Percentiles rank a stretch among this genome's conserved stretches.
Evolutionary conservation across 2,797 vertebrate species (phyloP).

Genomic region (Onychomys leucogaster): DNA sequence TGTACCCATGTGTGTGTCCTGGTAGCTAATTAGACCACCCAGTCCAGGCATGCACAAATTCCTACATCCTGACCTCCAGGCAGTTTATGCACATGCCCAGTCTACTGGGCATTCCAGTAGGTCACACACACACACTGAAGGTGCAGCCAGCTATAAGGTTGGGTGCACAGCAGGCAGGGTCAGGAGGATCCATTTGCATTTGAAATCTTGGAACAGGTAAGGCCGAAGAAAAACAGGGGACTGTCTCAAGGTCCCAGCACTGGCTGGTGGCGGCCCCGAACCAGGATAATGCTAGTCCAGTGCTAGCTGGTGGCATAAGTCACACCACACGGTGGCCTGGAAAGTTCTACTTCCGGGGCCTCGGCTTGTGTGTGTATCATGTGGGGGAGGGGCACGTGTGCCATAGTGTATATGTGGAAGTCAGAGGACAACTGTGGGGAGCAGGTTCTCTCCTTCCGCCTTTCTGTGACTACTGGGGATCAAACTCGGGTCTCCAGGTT

Average conservation of each 20-base stretch:
- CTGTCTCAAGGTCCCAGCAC: neutral
- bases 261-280: neutral
- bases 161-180: neutral
- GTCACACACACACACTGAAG: too few relatives aligned
- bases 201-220: neutral
- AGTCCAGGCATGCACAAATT: neutral
- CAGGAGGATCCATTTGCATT: neutral
- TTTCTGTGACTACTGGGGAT: neutral
- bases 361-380: neutral
- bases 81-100: fast-evolving
- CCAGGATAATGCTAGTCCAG: neutral
- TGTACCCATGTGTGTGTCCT: neutral
- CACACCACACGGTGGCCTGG: neutral
- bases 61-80: neutral
- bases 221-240: neutral
- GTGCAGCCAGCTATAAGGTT: neutral
- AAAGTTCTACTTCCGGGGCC: neutral
- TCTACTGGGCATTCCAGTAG: neutral
- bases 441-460: neutral
- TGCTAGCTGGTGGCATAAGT: neutral
- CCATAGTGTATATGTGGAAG: neutral
- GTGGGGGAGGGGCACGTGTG: neutral
- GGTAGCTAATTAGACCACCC: neutral
- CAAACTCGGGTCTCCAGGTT: neutral
- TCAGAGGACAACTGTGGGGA: neutral